Base-by-base conservation (phyloP, 1,140 invertebrate species). In the Listronotus oregonensis region DNA sequence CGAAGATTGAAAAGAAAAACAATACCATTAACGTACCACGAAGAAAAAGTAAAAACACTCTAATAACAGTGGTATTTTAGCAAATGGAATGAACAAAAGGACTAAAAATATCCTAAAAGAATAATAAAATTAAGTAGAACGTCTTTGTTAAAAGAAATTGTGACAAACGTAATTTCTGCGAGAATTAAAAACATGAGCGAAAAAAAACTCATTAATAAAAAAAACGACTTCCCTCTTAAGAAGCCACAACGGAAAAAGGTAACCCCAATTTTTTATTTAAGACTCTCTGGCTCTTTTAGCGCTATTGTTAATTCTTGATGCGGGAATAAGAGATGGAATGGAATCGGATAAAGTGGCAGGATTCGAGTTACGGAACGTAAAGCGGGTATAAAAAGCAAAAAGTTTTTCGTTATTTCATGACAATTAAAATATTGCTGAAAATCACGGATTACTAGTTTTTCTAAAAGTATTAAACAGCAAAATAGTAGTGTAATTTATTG, bases 181-280 rank as follows among this genome's bases (percentile, higher is more conserved):
- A 15, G 46, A 43, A 58, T 58, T 58, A 58, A 58, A 58, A 58
- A 58, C 43, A 44, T 15, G 21, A 40, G 5, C 21, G 21, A 27
- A 27, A 27, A 27, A 27, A 27, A 27, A 27, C 27, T 37, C 46
- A 21, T 58, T 46, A 58, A 31, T 11, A 11, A n/a, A 44, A n/a
- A 58, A 39, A 58, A 34, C 56, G 56, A 46, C 42, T 58, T 40
- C 6, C 42, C 46, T 49, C 15, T 49, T 17, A 49, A 34, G 46
- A 34, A 44, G 42, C 40, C 56, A 27, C 40, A 58, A 27, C 17
- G 43, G 10, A 58, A 58, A 58, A 58, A 58, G 5, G 56, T 46
- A 43, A 58, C 42, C 56, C 21, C 56, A n/a, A 58, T 58, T 58
- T 59, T 59, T 59, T 59, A 59, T 49, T 59, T 39, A 49, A 59